phyloP scores from a whole-genome alignment of 2,113 vertebrate species.

The Asarcornis scutulata region DNA sequence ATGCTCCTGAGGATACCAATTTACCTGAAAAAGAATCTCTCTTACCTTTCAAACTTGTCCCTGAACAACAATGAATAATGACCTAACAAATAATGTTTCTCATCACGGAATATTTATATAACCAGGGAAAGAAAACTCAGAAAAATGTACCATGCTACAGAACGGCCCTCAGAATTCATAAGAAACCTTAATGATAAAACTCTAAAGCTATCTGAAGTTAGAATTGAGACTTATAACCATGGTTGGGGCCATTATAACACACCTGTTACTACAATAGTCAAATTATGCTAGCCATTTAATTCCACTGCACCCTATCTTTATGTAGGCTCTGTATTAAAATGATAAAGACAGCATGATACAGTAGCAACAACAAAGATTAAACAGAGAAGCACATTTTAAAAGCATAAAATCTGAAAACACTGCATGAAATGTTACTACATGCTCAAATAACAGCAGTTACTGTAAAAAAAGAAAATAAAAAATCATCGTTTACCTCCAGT shows the following conservation, averaged over 20 bases:
- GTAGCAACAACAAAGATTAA: background rate
- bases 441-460: background rate
- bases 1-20: constrained; percentile 36
- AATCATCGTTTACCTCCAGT: background rate
- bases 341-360: background rate
- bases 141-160: background rate
- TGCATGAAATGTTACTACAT: background rate
- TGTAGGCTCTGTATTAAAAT: background rate
- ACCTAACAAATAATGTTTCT: background rate
- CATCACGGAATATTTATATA: constrained; percentile 1
- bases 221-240: background rate
- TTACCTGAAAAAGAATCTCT: constrained; percentile 31
- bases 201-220: background rate
- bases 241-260: background rate
- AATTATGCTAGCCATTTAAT: background rate
- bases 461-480: background rate
- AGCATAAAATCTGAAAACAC: background rate
- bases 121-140: background rate
- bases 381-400: background rate
- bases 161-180: background rate
- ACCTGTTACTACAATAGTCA: background rate
- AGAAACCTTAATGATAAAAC: background rate
- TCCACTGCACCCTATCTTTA: background rate
- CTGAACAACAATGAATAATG: background rate
- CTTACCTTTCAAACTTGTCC: constrained; percentile 8